These are phyloP conservation scores for Chymomyza fuscimana DNA, from an alignment of 2,888 invertebrate genomes.

Conservation along the genomic window DNA sequence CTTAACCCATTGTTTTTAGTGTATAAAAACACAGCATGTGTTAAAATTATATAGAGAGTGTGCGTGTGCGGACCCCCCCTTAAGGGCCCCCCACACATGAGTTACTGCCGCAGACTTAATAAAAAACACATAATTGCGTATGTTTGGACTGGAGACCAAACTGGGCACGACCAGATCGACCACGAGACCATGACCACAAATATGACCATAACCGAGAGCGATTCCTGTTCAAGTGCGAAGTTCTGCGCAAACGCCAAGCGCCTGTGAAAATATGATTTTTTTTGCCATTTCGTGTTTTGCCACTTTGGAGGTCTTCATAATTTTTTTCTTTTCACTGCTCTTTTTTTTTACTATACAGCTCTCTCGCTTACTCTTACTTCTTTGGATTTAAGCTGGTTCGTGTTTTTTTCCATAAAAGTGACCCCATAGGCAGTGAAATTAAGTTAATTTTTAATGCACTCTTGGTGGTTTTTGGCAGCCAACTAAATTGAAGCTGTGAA, in stretches of 20 bases:
- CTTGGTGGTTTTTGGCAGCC: conserved; percentile 54
- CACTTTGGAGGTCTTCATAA: conserved; percentile 76
- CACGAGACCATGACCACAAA: conserved; percentile 1
- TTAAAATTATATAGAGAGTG: conserved; percentile 74
- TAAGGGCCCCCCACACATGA: conserved; percentile 48
- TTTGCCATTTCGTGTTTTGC: conserved; percentile 75
- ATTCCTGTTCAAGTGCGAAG: conserved; percentile 67
- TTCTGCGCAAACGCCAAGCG: conserved; percentile 76
- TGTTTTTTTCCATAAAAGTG: conserved; percentile 64
- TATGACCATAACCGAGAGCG: conserved; percentile 5
- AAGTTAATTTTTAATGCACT: conserved; percentile 75
- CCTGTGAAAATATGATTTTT: conserved; percentile 76
- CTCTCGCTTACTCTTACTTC: conserved; percentile 26
- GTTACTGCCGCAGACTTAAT: conserved; percentile 52
- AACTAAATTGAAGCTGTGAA: conserved; percentile 18
- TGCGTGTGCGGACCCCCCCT: conserved; percentile 71
- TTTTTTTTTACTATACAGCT: not conserved
- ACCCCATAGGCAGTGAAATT: conserved; percentile 76
- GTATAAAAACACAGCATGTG: conserved; percentile 65
- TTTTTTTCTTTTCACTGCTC: conserved; percentile 39
- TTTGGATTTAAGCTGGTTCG: conserved; percentile 29
- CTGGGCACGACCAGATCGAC: conserved; percentile 7
- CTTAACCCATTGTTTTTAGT: too few species aligned
- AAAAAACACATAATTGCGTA: conserved; percentile 73
- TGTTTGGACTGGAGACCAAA: conserved; percentile 53